Conservation (phyloP, 2,888 invertebrate genomes). For the Nematopogon swammerdamellus region DNA sequence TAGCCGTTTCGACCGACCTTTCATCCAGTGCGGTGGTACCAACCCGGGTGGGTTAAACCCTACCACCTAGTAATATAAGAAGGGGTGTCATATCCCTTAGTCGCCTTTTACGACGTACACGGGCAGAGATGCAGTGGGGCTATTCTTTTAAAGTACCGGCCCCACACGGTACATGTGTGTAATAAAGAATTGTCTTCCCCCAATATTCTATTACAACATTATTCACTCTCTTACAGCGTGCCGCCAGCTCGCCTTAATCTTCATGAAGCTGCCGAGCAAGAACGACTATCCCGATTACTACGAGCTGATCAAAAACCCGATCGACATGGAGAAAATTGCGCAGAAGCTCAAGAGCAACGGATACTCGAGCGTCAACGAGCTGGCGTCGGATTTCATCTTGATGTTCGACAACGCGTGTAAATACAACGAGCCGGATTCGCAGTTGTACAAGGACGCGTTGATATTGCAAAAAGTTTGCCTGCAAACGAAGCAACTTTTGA, state of each 20-base stretch:
- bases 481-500: constrained; percentile 86
- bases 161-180: too few relatives aligned
- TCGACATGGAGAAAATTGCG: constrained; percentile 93
- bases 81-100: too few relatives aligned
- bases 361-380: constrained; percentile 81
- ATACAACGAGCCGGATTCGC: constrained; percentile 96
- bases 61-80: too few relatives aligned
- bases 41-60: too few relatives aligned
- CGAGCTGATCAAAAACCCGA: constrained; percentile 93
- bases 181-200: too few relatives aligned
- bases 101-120: too few relatives aligned
- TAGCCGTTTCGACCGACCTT: too few relatives aligned
- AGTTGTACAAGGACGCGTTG: constrained; percentile 95
- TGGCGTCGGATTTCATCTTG: constrained; percentile 83
- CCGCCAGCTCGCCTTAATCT: constrained; percentile 90
- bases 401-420: constrained; percentile 98
- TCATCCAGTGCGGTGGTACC: too few relatives aligned
- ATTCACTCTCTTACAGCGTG: too few relatives aligned
- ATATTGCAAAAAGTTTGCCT: constrained; percentile 88
- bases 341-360: constrained; percentile 73
- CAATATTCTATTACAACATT: too few relatives aligned
- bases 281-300: constrained; percentile 96
- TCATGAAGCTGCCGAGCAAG: constrained; percentile 93
- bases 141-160: too few relatives aligned
- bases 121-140: too few relatives aligned